These are phyloP conservation scores for Platyura marginata DNA, from an alignment of 1,140 invertebrate genomes.

Conservation along the genomic window DNA sequence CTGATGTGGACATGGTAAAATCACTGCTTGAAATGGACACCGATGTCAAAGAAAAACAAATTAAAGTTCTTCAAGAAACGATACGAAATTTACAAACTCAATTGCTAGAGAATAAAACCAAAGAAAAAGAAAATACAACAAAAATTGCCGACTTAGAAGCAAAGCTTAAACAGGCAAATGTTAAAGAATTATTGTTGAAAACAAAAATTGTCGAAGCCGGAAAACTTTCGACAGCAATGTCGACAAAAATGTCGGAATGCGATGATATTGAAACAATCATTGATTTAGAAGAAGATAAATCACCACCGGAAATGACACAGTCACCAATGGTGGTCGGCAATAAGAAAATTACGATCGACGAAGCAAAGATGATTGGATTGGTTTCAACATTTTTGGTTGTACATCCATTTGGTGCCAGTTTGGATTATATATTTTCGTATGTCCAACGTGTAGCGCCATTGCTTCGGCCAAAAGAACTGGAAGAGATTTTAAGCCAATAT, in stretches of 20 bases:
- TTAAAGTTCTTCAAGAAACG: slow-evolving; percentile 42
- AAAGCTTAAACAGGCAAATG: slow-evolving; percentile 29
- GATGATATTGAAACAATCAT: slow-evolving; percentile 6
- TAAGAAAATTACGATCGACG: slow-evolving; percentile 28
- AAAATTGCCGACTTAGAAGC: slow-evolving; percentile 36
- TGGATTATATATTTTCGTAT: slow-evolving; percentile 73
- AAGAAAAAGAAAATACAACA: slow-evolving; percentile 39
- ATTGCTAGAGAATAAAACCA: slow-evolving; percentile 39
- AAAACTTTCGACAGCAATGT: slow-evolving; percentile 1
- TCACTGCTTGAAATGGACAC: slow-evolving; percentile 15
- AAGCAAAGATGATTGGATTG: slow-evolving; percentile 54
- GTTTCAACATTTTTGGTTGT: slow-evolving; percentile 71
- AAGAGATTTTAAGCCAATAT: slow-evolving; percentile 52
- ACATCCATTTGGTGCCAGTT: slow-evolving; percentile 69
- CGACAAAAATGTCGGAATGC: slow-evolving; percentile 5
- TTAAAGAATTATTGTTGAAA: slow-evolving; percentile 10
- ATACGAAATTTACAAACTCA: slow-evolving; percentile 65
- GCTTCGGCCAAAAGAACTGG: slow-evolving; percentile 48
- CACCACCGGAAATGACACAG: neutral
- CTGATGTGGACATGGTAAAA: slow-evolving; percentile 60
- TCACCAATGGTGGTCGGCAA: neutral
- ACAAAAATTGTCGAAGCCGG: slow-evolving; percentile 18
- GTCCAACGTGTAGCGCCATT: slow-evolving; percentile 52
- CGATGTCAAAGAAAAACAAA: slow-evolving; percentile 26
- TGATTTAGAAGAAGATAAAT: slow-evolving; percentile 1